phyloP scores from a whole-genome alignment of 2,113 vertebrate genomes.

The Oreochromis aureus region DNA sequence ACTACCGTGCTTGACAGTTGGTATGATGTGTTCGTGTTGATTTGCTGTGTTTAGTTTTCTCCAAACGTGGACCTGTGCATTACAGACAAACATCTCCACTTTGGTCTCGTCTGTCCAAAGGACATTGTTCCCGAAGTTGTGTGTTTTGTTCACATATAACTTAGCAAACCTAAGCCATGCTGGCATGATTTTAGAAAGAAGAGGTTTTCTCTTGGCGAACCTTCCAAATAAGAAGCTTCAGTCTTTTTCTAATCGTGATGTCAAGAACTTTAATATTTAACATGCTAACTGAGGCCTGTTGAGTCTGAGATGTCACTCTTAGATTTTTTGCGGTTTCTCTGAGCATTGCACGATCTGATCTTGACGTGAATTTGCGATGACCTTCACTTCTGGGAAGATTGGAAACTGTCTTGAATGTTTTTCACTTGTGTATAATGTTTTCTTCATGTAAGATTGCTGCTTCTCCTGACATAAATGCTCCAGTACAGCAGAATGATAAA shows the following conservation, averaged over 20 bases:
- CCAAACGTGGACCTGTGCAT: not conserved
- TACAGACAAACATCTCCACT: not conserved
- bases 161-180: not conserved
- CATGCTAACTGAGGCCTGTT: not conserved
- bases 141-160: not conserved
- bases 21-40: not conserved
- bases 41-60: not conserved
- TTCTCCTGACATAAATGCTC: not conserved
- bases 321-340: not conserved
- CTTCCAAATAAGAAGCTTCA: not conserved
- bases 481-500: not conserved
- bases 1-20: not conserved
- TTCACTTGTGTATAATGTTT: too few species aligned
- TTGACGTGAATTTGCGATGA: not conserved
- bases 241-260: not conserved
- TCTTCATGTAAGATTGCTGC: not conserved
- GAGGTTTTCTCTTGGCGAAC: not conserved
- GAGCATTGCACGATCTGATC: not conserved
- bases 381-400: not conserved
- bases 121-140: not conserved
- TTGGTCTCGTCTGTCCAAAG: not conserved
- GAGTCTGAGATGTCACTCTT: not conserved
- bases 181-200: not conserved
- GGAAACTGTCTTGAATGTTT: not conserved
- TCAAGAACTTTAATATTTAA: not conserved